phyloP scores from a whole-genome alignment of 1,140 invertebrate genomes.

The Leptinotarsa defecta region DNA sequence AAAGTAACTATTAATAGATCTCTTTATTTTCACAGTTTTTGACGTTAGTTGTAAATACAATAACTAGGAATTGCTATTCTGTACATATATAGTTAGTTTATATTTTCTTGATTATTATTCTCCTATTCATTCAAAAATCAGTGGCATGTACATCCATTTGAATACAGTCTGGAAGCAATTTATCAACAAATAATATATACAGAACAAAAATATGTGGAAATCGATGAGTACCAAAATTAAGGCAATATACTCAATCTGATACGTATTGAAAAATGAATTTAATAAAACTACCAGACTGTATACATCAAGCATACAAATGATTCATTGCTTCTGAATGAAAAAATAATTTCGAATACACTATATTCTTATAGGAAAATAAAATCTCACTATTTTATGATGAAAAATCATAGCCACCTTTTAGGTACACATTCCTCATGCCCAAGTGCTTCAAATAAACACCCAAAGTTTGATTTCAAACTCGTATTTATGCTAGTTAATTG shows the following conservation, averaged over 20 bases:
- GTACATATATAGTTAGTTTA: neutral
- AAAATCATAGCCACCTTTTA: neutral
- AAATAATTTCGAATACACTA: neutral
- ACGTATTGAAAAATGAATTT: too few relatives aligned
- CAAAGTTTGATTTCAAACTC: too few relatives aligned
- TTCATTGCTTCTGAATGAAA: too few relatives aligned
- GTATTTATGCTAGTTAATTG: too few relatives aligned
- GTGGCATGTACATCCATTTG: neutral
- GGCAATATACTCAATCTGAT: too few relatives aligned
- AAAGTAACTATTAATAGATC: neutral
- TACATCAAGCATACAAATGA: too few relatives aligned
- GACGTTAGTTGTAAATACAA: neutral
- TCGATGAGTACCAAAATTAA: too few relatives aligned
- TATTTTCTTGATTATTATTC: neutral
- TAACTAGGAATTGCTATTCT: neutral
- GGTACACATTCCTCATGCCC: neutral
- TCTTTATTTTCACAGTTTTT: neutral
- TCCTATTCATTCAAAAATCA: neutral
- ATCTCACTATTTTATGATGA: neutral
- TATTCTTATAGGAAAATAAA: constrained; percentile 1
- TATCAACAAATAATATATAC: too few relatives aligned
- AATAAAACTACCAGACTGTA: too few relatives aligned
- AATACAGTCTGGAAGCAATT: too few relatives aligned
- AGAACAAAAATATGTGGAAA: too few relatives aligned
- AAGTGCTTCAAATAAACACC: too few relatives aligned